These are phyloP conservation scores for Odontocolon sp. DNA, from an alignment of 2,888 invertebrate species.

Conservation along the genomic window DNA sequence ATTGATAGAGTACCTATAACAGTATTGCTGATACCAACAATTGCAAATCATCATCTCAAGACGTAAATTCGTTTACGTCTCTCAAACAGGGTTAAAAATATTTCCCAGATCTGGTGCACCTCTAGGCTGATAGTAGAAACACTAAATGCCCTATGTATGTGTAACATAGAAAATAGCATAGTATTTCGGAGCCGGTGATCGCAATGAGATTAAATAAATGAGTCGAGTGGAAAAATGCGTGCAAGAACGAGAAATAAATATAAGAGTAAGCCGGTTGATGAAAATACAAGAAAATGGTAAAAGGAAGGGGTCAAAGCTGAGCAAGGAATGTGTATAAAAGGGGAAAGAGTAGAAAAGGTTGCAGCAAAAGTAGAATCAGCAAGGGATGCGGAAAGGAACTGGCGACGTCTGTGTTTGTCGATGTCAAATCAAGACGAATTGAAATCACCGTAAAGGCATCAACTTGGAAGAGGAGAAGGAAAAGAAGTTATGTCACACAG, in stretches of 20 bases:
- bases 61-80: too few relatives aligned
- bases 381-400: constrained; percentile 17
- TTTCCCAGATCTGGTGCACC: too few relatives aligned
- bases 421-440: constrained; percentile 79
- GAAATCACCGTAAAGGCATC: constrained; percentile 69
- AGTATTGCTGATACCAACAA: too few relatives aligned
- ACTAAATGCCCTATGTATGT: too few relatives aligned
- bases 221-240: constrained; percentile 65
- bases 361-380: constrained; percentile 9
- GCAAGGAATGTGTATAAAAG: neutral
- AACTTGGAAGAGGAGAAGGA: constrained; percentile 18
- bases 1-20: too few relatives aligned
- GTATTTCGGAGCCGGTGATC: too few relatives aligned
- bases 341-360: neutral
- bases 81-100: too few relatives aligned
- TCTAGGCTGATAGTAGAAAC: too few relatives aligned
- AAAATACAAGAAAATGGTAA: constrained; percentile 43
- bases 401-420: constrained; percentile 73
- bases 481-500: neutral
- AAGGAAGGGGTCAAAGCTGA: neutral
- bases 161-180: too few relatives aligned
- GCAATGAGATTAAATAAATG: constrained; percentile 76
- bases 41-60: too few relatives aligned
- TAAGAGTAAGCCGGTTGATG: constrained; percentile 46
- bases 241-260: constrained; percentile 76